Conservation (phyloP, 2,888 invertebrate genomes). For the Mythimna albipuncta region DNA sequence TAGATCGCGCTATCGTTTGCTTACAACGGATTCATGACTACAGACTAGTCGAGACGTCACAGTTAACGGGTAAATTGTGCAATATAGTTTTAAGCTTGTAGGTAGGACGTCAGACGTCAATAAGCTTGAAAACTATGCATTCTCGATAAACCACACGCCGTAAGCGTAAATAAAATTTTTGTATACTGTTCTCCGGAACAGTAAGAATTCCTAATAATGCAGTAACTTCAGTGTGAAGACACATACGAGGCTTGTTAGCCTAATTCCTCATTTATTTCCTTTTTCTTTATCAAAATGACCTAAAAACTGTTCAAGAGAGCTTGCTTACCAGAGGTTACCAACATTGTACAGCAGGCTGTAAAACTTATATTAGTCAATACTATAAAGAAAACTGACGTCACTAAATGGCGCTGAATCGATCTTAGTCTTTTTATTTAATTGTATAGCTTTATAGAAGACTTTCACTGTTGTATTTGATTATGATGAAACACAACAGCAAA, state of each 20-base stretch:
- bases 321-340: too few relatives aligned
- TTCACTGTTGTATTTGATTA: too few relatives aligned
- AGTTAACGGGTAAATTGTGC: not conserved
- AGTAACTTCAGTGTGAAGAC: not conserved
- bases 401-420: too few relatives aligned
- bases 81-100: not conserved
- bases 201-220: not conserved
- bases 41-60: not conserved
- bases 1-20: constrained; percentile 10
- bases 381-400: too few relatives aligned
- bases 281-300: too few relatives aligned
- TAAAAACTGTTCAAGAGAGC: too few relatives aligned
- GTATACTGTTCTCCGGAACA: constrained; percentile 17
- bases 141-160: not conserved
- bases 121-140: not conserved
- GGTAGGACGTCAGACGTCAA: not conserved
- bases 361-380: not conserved
- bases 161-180: constrained; percentile 7
- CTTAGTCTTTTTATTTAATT: too few relatives aligned
- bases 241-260: too few relatives aligned
- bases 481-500: too few relatives aligned
- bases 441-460: too few relatives aligned
- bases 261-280: too few relatives aligned
- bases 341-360: too few relatives aligned
- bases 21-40: constrained; percentile 7